Evolutionary conservation across 2,888 invertebrate genomes (phyloP), one percentile per base, ranked within the genome.

Genomic region (Fragum fragum): DNA sequence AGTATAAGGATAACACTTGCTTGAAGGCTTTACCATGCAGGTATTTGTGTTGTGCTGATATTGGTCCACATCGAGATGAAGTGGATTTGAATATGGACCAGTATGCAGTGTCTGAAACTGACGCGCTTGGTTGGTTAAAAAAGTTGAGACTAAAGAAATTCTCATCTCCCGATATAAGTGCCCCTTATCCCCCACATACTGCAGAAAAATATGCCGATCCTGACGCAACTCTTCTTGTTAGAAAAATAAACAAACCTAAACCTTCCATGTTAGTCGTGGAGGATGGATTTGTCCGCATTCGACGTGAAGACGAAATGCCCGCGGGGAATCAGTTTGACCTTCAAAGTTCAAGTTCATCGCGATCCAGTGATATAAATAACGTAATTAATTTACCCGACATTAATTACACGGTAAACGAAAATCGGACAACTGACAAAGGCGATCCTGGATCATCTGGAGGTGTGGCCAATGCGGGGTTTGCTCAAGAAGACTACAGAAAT

Each of bases 241-340:
- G 85, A 42, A 83, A 83, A 55, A 42, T 85, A 16, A 32, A 36
- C 36, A 73, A 80, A 68, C 71, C 63, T 1, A 78, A 76, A 55
- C 81, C 78, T 18, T 95, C 97, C 88, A 97, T 98, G 97, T 95
- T 98, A 85, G 97, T 98, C n/a, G 97, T 97, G 82, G 98, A 98
- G 93, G 97, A 98, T 92, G 98, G 98, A 6, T 97, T 98, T 94
- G 97, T 98, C 18, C 95, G 98, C 88, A 98, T 98, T 95, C 96
- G 97, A 83, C 96, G 97, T 21, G 95, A 97, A 88, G 97, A 93
- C 29, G 95, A 95, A 71, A 76, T 89, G 57, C n/a, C 63, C 9
- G 83, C 81, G 52, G 69, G 68, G 16, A 84, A 77, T 75, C 86
- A 85, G 57, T 86, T 79, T 39, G 87, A 87, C 70, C 73, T 83